A percentile compares a stretch with the other conserved stretches of the same genome.
Conservation (phyloP, 1,140 invertebrate species). For the Euglossa dilemma region DNA sequence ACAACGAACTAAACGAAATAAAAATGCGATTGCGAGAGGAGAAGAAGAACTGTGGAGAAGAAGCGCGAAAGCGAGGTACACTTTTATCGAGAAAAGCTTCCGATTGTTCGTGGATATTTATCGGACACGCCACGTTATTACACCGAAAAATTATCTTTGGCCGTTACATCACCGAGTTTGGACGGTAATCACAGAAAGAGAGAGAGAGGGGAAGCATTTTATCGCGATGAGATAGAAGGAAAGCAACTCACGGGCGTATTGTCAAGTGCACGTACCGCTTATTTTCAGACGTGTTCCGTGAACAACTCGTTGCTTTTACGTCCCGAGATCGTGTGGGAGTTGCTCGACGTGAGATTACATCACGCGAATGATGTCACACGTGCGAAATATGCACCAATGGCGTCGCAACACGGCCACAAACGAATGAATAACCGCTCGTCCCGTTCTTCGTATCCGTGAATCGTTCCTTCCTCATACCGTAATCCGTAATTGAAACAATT, state of each 20-base stretch:
- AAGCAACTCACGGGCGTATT: not conserved
- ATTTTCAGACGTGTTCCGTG: slow-evolving; percentile 13
- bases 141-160: not conserved
- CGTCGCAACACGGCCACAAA: not conserved
- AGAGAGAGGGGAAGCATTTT: not conserved
- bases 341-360: slow-evolving; percentile 37
- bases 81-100: not conserved
- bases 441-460: not conserved
- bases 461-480: slow-evolving; percentile 19
- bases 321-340: slow-evolving; percentile 20
- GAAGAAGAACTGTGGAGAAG: not conserved
- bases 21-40: not conserved
- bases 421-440: slow-evolving; percentile 7
- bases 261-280: slow-evolving; percentile 30
- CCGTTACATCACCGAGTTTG: not conserved
- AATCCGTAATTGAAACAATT: not conserved
- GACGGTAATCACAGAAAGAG: not conserved
- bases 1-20: too few species aligned
- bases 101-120: not conserved
- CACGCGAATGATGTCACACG: slow-evolving; percentile 53
- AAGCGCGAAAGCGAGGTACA: not conserved
- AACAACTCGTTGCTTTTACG: slow-evolving; percentile 9
- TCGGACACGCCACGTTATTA: not conserved
- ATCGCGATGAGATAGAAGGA: slow-evolving; percentile 5
- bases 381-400: slow-evolving; percentile 48